Conservation (phyloP, 2,888 invertebrate genomes). For the Beris chalybata region DNA sequence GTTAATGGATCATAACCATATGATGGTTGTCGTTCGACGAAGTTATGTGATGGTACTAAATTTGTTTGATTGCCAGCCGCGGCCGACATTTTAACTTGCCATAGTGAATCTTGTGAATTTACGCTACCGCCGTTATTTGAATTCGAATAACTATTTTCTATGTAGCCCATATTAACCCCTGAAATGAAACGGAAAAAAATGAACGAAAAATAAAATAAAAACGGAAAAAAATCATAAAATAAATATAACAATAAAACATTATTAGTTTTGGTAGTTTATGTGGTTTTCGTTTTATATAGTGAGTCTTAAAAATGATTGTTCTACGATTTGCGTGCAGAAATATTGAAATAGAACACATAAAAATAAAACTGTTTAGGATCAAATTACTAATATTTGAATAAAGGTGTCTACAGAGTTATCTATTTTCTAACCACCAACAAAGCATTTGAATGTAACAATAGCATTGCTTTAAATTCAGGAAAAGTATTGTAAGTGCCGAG, state of each 20-base stretch:
- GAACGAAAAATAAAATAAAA: not conserved
- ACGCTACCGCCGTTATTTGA: conserved; percentile 95
- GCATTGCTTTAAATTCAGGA: too few relatives aligned
- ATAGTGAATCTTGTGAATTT: conserved; percentile 90
- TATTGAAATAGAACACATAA: too few relatives aligned
- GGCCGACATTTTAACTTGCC: conserved; percentile 93
- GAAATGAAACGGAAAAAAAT: conserved; percentile 42
- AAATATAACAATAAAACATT: not conserved
- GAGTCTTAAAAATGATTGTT: not conserved
- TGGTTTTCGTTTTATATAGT: not conserved
- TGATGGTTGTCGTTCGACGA: conserved; percentile 68
- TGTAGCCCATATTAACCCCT: conserved; percentile 88
- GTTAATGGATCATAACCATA: conserved; percentile 78
- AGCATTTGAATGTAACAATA: too few relatives aligned
- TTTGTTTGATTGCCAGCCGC: conserved; percentile 69
- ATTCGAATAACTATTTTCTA: conserved; percentile 90
- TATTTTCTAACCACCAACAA: too few relatives aligned
- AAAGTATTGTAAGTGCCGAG: too few relatives aligned
- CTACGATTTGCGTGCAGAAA: not conserved
- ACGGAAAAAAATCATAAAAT: not conserved
- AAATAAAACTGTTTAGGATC: too few relatives aligned
- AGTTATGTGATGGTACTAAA: conserved; percentile 62
- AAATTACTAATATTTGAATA: too few relatives aligned
- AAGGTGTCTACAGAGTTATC: too few relatives aligned
- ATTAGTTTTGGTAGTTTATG: not conserved